These are phyloP conservation scores for Zaprionus obscuricornis DNA, from an alignment of 2,888 invertebrate genomes.

Conservation along the genomic window DNA sequence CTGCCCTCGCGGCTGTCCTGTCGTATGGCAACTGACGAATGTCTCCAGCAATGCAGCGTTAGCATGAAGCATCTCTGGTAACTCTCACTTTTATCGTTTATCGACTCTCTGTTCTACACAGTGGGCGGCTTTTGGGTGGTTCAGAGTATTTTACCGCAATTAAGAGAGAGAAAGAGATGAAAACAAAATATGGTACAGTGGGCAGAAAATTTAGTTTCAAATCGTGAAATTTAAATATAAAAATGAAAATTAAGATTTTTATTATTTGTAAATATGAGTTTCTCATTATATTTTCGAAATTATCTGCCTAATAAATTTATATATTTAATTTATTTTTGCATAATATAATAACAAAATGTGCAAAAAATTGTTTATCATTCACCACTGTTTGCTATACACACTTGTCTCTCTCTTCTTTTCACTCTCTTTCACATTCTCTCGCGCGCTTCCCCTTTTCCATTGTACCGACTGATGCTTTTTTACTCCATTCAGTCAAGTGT, in stretches of 20 bases:
- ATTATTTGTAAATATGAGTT: no score
- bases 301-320: no score
- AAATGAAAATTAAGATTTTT: no score
- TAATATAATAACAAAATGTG: constrained; percentile 19
- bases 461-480: no score
- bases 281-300: no score
- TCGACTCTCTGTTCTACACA: constrained; percentile 17
- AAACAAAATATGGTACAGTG: constrained; percentile 37
- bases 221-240: no score
- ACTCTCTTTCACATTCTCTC: constrained; percentile 8
- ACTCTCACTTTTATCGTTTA: constrained; percentile 31
- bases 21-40: constrained; percentile 66
- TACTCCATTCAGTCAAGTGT: constrained; percentile 37
- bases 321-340: no score
- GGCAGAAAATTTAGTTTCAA: constrained; percentile 1
- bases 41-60: constrained; percentile 41
- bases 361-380: no score
- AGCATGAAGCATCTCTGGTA: constrained; percentile 8
- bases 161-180: constrained; percentile 19
- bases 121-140: constrained; percentile 48
- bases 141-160: not conserved
- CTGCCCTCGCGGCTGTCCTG: constrained; percentile 66
- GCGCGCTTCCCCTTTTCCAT: constrained; percentile 1
- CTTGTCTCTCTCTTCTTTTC: constrained; percentile 6
- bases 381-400: constrained; percentile 2